Evolutionary conservation across 1,140 invertebrate genomes (phyloP).

Genomic region (Cyclina sinensis): DNA sequence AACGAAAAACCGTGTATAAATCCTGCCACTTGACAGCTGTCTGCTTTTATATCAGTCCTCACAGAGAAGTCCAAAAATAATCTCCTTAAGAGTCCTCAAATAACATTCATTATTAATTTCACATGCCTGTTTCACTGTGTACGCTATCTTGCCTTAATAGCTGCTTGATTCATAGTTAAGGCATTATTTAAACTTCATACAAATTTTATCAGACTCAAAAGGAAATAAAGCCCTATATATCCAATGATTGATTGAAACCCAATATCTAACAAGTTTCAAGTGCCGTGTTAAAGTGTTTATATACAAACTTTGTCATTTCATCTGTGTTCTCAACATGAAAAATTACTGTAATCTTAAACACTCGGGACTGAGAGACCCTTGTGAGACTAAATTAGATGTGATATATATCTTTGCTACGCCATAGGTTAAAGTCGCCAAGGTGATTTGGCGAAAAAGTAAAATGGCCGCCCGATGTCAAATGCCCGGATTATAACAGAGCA

Average conservation of each 20-base stretch:
- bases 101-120: constrained; percentile 50
- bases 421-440: background rate
- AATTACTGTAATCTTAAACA: constrained; percentile 62
- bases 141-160: constrained; percentile 52
- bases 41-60: constrained; percentile 55
- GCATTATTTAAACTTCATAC: constrained; percentile 68
- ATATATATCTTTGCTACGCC: background rate
- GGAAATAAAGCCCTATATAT: constrained; percentile 58
- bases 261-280: constrained; percentile 64
- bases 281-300: constrained; percentile 66
- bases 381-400: constrained; percentile 64
- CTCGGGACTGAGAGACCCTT: constrained; percentile 15
- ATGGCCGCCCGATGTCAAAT: too few relatives aligned
- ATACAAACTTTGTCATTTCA: constrained; percentile 53
- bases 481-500: too few relatives aligned
- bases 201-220: constrained; percentile 68
- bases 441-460: too few relatives aligned
- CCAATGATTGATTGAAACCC: constrained; percentile 66
- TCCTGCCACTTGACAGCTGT: background rate
- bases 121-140: constrained; percentile 63
- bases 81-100: constrained; percentile 33
- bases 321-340: constrained; percentile 60
- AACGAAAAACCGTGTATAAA: background rate
- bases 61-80: constrained; percentile 28
- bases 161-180: constrained; percentile 60